Evolutionary conservation across 2,797 vertebrate species (phyloP), one percentile per base, ranked within the genome.

Genomic region (Scolopax bukidnonensis): DNA sequence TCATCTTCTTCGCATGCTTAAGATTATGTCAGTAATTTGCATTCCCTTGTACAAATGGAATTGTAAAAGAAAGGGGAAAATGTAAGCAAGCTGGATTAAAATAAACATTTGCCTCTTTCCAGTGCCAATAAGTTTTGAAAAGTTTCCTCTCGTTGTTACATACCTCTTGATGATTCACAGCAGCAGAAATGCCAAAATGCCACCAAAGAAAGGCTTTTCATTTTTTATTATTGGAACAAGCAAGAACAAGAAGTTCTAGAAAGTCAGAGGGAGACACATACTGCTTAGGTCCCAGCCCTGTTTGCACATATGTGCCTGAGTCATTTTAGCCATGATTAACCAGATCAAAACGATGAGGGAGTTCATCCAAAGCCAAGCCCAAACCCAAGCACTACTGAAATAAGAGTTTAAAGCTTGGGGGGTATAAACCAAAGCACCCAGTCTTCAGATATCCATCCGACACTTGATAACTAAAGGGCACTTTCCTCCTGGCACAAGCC

Each of bases 161-260:
- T 96, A 84, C 92, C 73, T 75, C 84, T 71, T 6, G 50, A 45
- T 96, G 95, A 97, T 47, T 96, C 96, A 95, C 41, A 61, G 93
- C 75, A 78, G 76, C 69, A 84, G 92, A 89, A 89, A 87, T 63
- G 94, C 84, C 95, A 97, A 84, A 97, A 90, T 80, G 89, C 84
- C 82, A 93, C 95, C 84, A 89, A 95, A 96, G 87, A 96, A 95
- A 96, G 76, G 45, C 91, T 85, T 96, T 94, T n/a, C 79, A 65
- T 84, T 84, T 79, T 68, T 59, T 90, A 24, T 84, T 96, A 41
- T 54, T 69, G 50, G 73, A 96, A 91, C 76, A 85, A 89, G n/a
- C 5, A 68, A 78, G 93, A 95, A 96, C 94, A 93, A 94, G 73
- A 80, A 87, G 94, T 96, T 85, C 92, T 78, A 23, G 90, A 71